phyloP scores from a whole-genome alignment of 2,113 vertebrate genomes.

The Antennarius striatus region DNA sequence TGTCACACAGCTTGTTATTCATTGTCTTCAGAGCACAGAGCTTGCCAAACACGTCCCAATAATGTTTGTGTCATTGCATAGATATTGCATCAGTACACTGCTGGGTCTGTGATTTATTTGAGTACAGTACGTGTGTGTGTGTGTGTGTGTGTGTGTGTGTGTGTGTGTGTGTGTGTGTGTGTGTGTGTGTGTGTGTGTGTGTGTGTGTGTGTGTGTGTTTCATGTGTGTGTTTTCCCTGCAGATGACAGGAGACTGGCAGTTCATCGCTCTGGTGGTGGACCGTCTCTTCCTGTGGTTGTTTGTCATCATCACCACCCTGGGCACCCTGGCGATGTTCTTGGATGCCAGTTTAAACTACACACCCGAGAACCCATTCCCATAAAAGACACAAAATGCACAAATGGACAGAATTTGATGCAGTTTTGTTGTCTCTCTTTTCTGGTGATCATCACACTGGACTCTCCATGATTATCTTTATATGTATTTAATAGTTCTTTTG shows the following conservation, averaged over 20 bases:
- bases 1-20: conserved; percentile 25
- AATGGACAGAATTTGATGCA: neutral
- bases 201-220: conserved; percentile 17
- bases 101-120: conserved; percentile 31
- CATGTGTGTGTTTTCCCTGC: conserved; percentile 20
- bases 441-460: conserved; percentile 13
- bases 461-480: conserved; percentile 21
- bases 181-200: conserved; percentile 22
- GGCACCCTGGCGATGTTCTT: conserved; percentile 89
- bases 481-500: conserved; percentile 27
- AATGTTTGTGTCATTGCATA: conserved; percentile 34
- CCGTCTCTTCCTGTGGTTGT: conserved; percentile 89
- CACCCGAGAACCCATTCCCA: conserved; percentile 86
- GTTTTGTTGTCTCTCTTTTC: neutral
- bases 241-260: conserved; percentile 93
- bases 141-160: conserved; percentile 15
- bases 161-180: conserved; percentile 31
- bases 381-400: conserved; percentile 57
- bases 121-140: conserved; percentile 17
- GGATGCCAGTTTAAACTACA: conserved; percentile 88
- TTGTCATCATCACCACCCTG: conserved; percentile 87
- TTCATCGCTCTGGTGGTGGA: conserved; percentile 90
- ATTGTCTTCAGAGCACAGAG: neutral
- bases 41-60: conserved; percentile 26
- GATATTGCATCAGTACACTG: neutral